phyloP scores from a whole-genome alignment of 2,113 vertebrate species.

The Clarias macrocephalus region DNA sequence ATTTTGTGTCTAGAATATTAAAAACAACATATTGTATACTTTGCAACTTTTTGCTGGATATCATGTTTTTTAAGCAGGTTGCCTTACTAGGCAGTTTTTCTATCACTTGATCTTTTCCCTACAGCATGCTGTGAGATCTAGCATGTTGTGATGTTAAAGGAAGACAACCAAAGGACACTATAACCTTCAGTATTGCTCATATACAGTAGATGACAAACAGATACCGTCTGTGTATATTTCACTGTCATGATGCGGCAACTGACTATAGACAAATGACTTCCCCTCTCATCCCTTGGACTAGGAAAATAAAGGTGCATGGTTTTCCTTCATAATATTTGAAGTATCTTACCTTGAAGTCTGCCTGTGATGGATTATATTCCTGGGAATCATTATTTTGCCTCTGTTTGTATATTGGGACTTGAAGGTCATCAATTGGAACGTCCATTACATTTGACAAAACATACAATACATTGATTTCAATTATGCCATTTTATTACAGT shows the following conservation, averaged over 20 bases:
- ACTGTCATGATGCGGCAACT: constrained; percentile 46
- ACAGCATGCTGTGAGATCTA: neutral
- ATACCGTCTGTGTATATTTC: constrained; percentile 45
- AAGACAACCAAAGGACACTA: neutral
- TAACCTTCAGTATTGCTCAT: neutral
- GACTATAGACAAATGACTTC: constrained; percentile 33
- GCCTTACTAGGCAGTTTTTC: neutral
- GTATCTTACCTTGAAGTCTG: constrained; percentile 36
- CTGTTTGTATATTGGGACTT: constrained; percentile 14
- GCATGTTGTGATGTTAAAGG: neutral
- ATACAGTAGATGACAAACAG: neutral
- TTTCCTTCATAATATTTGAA: constrained; percentile 36
- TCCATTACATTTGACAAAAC: neutral
- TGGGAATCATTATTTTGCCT: constrained; percentile 43
- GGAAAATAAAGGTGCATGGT: constrained; percentile 22
- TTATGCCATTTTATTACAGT: neutral
- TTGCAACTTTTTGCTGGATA: neutral
- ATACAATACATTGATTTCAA: no score
- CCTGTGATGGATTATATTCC: constrained; percentile 40
- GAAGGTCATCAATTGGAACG: neutral
- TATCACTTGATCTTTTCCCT: constrained; percentile 18
- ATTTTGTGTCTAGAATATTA: constrained; percentile 15
- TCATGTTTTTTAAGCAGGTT: neutral
- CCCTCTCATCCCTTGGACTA: constrained; percentile 26
- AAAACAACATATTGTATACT: neutral